These are phyloP conservation scores for Progne subis DNA, from an alignment of 2,113 vertebrate species.

Conservation along the genomic window DNA sequence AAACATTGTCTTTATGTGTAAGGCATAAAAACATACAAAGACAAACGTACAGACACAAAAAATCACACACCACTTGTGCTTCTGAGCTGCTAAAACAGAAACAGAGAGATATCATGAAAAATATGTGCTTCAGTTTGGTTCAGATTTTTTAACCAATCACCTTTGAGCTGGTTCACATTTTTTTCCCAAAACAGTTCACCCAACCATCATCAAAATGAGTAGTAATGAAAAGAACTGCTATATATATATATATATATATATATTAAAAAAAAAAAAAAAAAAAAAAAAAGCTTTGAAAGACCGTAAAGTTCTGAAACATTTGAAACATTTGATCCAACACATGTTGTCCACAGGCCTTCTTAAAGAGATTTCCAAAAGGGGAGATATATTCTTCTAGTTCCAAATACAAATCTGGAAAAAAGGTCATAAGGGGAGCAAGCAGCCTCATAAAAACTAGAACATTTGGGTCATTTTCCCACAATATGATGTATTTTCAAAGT, in stretches of 20 bases:
- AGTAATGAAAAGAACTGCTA: constrained; percentile 31
- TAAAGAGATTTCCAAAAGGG: constrained; percentile 37
- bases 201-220: constrained; percentile 18
- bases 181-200: neutral
- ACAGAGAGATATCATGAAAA: neutral
- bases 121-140: neutral
- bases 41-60: neutral
- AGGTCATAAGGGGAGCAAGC: constrained; percentile 20
- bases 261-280: neutral
- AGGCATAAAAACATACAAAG: neutral
- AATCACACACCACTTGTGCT: neutral
- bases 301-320: constrained; percentile 43
- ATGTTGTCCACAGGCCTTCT: constrained; percentile 25
- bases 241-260: neutral
- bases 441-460: constrained; percentile 31
- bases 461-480: constrained; percentile 31
- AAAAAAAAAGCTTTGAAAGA: neutral
- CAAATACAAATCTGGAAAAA: constrained; percentile 54
- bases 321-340: constrained; percentile 46
- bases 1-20: neutral
- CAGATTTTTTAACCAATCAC: constrained; percentile 7
- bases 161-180: neutral
- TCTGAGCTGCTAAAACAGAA: constrained; percentile 18
- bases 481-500: constrained; percentile 30
- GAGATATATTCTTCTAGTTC: constrained; percentile 18